Base-by-base conservation (phyloP, 2,113 vertebrate species). In the Melanotaenia duboulayi region DNA sequence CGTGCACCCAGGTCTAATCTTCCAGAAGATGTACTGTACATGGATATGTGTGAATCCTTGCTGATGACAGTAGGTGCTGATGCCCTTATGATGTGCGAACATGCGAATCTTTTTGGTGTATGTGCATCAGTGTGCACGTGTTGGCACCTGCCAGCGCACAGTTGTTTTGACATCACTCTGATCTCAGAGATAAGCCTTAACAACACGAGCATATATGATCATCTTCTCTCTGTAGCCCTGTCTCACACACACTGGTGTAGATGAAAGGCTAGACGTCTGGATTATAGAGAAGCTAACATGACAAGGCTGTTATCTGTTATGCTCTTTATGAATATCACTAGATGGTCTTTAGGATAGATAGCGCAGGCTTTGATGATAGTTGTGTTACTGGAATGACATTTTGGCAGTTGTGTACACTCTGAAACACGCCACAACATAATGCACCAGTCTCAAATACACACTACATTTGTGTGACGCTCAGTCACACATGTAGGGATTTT, bases 281-380 rank as follows among this genome's bases (percentile, higher is more conserved):
- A 89, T 92, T 88, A 88, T 65, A 62, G 85, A 89, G 87, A 79
- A 81, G 86, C 86, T 83, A 92, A 91, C 90, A 90, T 88, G 90
- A 92, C 88, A 90, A 80, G 86, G 83, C 86, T 89, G 83, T 87
- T 90, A 92, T 92, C 91, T 90, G 68, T 74, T 84, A 91, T 90
- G 90, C 90, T 89, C 90, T 92, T 92, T 91, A 91, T 91, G 91
- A 90, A 91, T 90, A 89, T 90, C 90, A 85, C 79, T 83, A 74
- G 90, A 89, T 92, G 88, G 85, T 90, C 91, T 90, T 91, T 89
- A 89, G 90, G 87, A 91, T 90, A 80, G 88, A 86, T 72, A 78
- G 80, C 22, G 50, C 74, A 14, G 78, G 83, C 89, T 92, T 90
- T 91, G 90, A 92, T 90, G 88, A 86, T 80, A 55, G 78, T 63